phyloP scores from a whole-genome alignment of 1,140 invertebrate species.

The Hirudo medicinalis region DNA sequence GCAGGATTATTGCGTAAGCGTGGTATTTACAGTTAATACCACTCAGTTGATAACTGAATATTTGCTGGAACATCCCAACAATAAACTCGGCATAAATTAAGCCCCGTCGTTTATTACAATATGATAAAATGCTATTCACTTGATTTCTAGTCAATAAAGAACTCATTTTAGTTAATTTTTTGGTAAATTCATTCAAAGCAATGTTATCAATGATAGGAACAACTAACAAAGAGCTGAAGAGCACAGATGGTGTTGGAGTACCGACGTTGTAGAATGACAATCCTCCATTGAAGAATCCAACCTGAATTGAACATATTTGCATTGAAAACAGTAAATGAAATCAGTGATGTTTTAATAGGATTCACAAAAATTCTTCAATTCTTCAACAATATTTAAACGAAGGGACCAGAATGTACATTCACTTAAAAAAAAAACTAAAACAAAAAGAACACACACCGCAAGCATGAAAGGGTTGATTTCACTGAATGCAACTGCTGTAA shows the following conservation, averaged over 20 bases:
- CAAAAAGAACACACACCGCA: background rate
- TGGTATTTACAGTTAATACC: too few relatives aligned
- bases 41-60: too few relatives aligned
- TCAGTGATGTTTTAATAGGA: background rate
- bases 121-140: too few relatives aligned
- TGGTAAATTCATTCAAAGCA: too few relatives aligned
- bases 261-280: slow-evolving; percentile 3
- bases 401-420: background rate
- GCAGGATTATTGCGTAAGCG: too few relatives aligned
- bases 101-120: too few relatives aligned
- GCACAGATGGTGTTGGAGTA: background rate
- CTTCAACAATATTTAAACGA: background rate
- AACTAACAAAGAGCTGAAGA: slow-evolving; percentile 4
- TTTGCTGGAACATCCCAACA: too few relatives aligned
- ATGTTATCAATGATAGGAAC: background rate
- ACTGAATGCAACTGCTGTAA: slow-evolving; percentile 5
- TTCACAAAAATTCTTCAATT: background rate
- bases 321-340: background rate
- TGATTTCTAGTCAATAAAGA: too few relatives aligned
- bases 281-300: background rate
- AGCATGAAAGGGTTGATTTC: background rate
- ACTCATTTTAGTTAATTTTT: too few relatives aligned
- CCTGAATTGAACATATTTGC: background rate
- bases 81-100: too few relatives aligned
- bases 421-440: background rate